Evolutionary conservation across 2,113 vertebrate genomes (phyloP), one percentile per base, ranked within the genome.

Genomic region (Synchiropus splendidus): DNA sequence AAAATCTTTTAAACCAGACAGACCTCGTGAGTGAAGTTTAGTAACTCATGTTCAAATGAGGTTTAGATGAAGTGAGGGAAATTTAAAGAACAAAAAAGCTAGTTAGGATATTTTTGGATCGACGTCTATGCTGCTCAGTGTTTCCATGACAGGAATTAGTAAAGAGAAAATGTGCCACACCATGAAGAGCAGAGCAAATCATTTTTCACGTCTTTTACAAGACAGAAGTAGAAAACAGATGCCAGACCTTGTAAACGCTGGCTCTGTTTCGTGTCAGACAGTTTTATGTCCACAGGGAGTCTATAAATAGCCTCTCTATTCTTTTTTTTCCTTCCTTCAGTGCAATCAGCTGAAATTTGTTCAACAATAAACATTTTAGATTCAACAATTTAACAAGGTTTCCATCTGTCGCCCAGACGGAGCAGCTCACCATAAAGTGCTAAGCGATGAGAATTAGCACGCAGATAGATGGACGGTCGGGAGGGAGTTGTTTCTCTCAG

Each of bases 221-320:
- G 56, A 56, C 42, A 41, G 40, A 31, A 45, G 40, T 47, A 53
- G 9, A 44, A 41, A 41, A 15, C 61, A 58, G 39, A 61, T 47
- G 48, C 50, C 69, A 64, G 39, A 42, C 17, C 52, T 58, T 51
- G 52, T 72, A 70, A 76, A 74, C 16, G 27, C 9, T 9, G 6
- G 16, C 5, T 2, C 41, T 54, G 32, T 44, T 59, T 39, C 27
- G 18, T 27, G 12, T 45, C 33, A 39, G 65, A 31, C 58, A 54
- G 30, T 46, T 63, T 66, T 42, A 73, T 37, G 14, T 50, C 3
- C 16, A 16, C 14, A 17, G 32, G 15, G 39, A 12, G 13, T 10
- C 39, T 69, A 45, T 36, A 45, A 55, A 60, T 31, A 37, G 31
- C 9, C 4, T 4, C 8, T 27, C 31, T 27, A 5, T 8, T 27